Evolutionary conservation across 2,797 vertebrate species (phyloP), one percentile per base, ranked within the genome.

Genomic region (Halcyon badia): DNA sequence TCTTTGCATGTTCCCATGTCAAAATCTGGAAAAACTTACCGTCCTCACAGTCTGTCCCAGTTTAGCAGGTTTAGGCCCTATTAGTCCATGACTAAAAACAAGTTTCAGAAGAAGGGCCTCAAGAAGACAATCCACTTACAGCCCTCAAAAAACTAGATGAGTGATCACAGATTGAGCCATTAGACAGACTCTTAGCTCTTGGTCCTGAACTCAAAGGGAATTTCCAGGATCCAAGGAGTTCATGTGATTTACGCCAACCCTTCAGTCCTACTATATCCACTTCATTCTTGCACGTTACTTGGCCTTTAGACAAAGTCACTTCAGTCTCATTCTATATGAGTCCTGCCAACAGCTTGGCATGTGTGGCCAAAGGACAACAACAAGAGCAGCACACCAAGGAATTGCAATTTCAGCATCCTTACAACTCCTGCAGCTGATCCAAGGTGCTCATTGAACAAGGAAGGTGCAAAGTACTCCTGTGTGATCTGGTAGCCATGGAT

Each of bases 291-390:
- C 31, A 41, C 25, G 6, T 16, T 21, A 37, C 20, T 46, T 42
- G 24, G 30, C 31, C 26, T 56, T 57, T 71, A 33, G 37, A n/a
- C 30, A 75, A 28, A 64, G 39, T 17, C 37, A 26, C 14, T 42
- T 68, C 44, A 49, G 39, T 54, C 16, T 78, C 48, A 14, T 46
- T 64, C 56, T n/a, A 61, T 14, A 1, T 0, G 2, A 79, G 52
- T 79, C 62, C 60, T 48, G 42, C 31, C 42, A 71, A 37, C 13
- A 80, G 15, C 20, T 17, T 70, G 58, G 24, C 39, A 31, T 2
- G 7, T 30, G 24, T 51, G 56, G 17, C 0, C 0, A 78, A 84
- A 70, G 26, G 11, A 15, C 1, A 1, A 31, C 0, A 1, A 31
- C 0, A 6, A 26, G 30, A 77, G 20, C 44, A 73, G 64, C 16